These are phyloP conservation scores for Lophotriccus pileatus DNA, from an alignment of 2,797 vertebrate genomes.

Conservation along the genomic window DNA sequence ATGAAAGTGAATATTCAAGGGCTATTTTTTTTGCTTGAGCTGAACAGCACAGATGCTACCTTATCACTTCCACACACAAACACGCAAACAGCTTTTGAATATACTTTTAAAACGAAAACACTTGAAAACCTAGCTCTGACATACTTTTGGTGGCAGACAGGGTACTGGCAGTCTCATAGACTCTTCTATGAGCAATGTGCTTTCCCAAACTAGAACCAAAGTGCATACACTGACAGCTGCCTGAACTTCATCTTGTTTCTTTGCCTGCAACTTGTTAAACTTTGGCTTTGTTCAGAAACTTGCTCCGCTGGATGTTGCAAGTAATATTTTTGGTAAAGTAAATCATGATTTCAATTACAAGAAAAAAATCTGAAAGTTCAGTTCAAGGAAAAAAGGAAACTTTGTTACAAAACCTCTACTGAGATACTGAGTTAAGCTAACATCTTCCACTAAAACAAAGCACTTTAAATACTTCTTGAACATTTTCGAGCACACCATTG, in stretches of 20 bases:
- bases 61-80: neutral
- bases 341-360: neutral
- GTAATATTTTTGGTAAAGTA: neutral
- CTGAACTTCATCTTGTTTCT: neutral
- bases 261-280: slow-evolving; percentile 10
- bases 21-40: neutral
- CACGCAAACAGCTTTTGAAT: neutral
- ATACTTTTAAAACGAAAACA: neutral
- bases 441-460: neutral
- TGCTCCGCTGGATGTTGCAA: neutral
- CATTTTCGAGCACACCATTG: neutral
- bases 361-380: neutral
- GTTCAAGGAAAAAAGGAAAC: neutral
- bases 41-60: neutral
- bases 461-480: neutral
- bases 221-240: neutral
- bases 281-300: slow-evolving; percentile 22
- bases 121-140: neutral
- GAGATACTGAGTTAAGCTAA: neutral
- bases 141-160: neutral
- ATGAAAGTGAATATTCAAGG: neutral
- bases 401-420: neutral
- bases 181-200: neutral
- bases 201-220: slow-evolving; percentile 24
- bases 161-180: neutral